Base-by-base conservation (phyloP, 2,797 vertebrate species). In the Phylloscopus collybita region DNA sequence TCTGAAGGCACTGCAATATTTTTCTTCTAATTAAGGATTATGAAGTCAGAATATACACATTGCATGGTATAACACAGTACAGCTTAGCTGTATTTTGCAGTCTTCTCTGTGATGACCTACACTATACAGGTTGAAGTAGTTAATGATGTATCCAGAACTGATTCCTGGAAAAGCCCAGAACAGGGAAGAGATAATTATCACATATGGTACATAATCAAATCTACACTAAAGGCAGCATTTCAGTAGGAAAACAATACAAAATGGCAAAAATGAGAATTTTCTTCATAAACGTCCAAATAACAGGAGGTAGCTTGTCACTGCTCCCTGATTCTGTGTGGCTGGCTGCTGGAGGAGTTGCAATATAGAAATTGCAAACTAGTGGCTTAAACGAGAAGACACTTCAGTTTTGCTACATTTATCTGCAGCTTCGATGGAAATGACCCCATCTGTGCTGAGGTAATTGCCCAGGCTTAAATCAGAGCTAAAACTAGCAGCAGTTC, bases 11-110 rank as follows among this genome's bases (percentile, higher is more conserved):
- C 16, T 25, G 30, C 10, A 47, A 3, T 59, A 34, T 64, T 81
- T 92, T 70, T 38, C 13, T 80, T 81, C 26, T 81, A 47, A 65
- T 34, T 42, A 54, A 40, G 49, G 19, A 38, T 64, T 81, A 21
- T 54, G 34, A 66, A 67, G 9, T 64, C 13, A 59, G 44, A 38
- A 54, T 64, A 47, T 8, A 15, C 10, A 10, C 9, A 8, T 26
- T 4, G 2, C 61, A 5, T 57, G 16, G 20, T 34, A 32, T 50
- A n/a, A 42, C 0, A 0, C 22, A 14, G 6, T 53, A 26, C 8
- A 54, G 18, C 3, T 80, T 20, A 67, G 21, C 16, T 57, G 38
- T 45, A 11, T n/a, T 45, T 80, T 62, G 12, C 42, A 42, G 9
- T 62, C 8, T 74, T 78, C 20, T 84, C 29, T 36, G 7, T 57